These are phyloP conservation scores for Acipenser oxyrinchus DNA, from an alignment of 2,797 vertebrate species.

Conservation along the genomic window DNA sequence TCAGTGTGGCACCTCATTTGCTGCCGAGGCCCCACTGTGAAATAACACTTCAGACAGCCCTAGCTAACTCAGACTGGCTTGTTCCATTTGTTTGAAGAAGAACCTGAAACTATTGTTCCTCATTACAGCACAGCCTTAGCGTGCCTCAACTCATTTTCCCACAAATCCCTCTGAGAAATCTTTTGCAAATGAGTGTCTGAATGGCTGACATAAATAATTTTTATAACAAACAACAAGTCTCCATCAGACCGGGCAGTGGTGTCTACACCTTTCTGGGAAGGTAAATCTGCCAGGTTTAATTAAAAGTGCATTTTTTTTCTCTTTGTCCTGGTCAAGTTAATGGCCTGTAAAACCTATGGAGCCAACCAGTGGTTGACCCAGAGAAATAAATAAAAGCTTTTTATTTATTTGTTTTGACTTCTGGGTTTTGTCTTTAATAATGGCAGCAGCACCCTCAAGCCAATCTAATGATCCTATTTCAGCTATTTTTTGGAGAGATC, in stretches of 20 bases:
- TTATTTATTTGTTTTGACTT: background rate
- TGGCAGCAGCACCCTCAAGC: background rate
- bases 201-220: conserved; percentile 52
- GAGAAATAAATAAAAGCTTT: conserved; percentile 20
- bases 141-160: conserved; percentile 41
- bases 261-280: conserved; percentile 43
- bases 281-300: conserved; percentile 65
- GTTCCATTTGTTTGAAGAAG: conserved; percentile 16
- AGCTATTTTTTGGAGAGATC: too few species aligned
- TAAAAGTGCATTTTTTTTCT: conserved; percentile 51
- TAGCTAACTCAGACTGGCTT: background rate
- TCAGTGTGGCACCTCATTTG: background rate
- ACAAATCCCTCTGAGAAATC: conserved; percentile 35
- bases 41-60: background rate
- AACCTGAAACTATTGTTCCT: conserved; percentile 44
- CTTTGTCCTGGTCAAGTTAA: conserved; percentile 40
- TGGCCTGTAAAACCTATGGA: conserved; percentile 32
- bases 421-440: background rate
- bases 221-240: conserved; percentile 45
- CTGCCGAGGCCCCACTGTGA: background rate
- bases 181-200: conserved; percentile 31
- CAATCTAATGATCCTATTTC: background rate
- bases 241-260: conserved; percentile 26
- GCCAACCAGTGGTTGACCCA: conserved; percentile 35
- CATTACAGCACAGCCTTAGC: conserved; percentile 45